Percentiles rank a stretch among this genome's conserved stretches.
These are phyloP conservation scores for Idaea dimidiata DNA, from an alignment of 2,888 invertebrate genomes.

Conservation along the genomic window DNA sequence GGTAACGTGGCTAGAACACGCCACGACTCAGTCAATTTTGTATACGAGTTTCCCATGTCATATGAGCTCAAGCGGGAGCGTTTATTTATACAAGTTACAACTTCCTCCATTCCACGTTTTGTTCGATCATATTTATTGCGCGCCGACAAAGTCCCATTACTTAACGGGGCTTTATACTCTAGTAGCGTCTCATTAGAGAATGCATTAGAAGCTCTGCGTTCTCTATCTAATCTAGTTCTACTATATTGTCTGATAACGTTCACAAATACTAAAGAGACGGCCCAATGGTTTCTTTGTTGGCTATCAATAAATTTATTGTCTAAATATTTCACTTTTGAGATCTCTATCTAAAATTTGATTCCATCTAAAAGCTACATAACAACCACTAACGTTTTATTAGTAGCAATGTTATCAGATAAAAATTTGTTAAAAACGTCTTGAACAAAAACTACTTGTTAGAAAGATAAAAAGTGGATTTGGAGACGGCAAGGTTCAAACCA, in stretches of 20 bases:
- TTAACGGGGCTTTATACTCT: conserved; percentile 53
- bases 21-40: conserved; percentile 61
- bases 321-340: conserved; percentile 19
- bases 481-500: conserved; percentile 17
- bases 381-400: conserved; percentile 17
- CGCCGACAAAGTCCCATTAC: conserved; percentile 55
- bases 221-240: conserved; percentile 41
- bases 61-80: conserved; percentile 53
- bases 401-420: conserved; percentile 24
- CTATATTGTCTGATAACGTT: conserved; percentile 48
- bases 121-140: conserved; percentile 72
- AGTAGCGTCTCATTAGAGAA: conserved; percentile 64
- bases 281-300: conserved; percentile 32
- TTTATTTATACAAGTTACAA: conserved; percentile 71
- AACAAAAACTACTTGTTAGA: conserved; percentile 36
- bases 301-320: conserved; percentile 37
- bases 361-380: conserved; percentile 19
- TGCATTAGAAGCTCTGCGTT: conserved; percentile 53
- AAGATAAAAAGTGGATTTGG: conserved; percentile 38
- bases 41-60: conserved; percentile 56
- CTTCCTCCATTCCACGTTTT: conserved; percentile 69
- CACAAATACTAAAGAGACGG: conserved; percentile 33
- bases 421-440: conserved; percentile 43
- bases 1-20: conserved; percentile 66
- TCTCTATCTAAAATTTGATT: conserved; percentile 20